Conservation (phyloP, 2,888 invertebrate species). For the Toxonevra muliebris region DNA sequence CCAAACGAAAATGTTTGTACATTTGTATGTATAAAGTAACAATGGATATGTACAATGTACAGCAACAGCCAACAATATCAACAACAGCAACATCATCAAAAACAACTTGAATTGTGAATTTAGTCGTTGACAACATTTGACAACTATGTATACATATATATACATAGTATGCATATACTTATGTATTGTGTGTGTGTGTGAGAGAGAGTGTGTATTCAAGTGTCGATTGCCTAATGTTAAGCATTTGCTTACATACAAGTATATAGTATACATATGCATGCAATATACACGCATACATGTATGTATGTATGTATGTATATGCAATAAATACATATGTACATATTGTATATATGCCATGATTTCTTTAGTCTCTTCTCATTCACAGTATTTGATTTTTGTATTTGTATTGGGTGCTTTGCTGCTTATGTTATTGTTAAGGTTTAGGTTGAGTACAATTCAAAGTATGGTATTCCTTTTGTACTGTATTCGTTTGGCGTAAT, state of each 20-base stretch:
- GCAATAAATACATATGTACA: too few relatives aligned
- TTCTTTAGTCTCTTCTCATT: too few relatives aligned
- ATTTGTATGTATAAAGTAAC: too few relatives aligned
- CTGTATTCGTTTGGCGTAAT: too few relatives aligned
- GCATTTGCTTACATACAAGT: constrained; percentile 10
- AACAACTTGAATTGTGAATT: neutral
- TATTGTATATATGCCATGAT: too few relatives aligned
- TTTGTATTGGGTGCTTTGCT: too few relatives aligned
- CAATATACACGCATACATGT: too few relatives aligned
- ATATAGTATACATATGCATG: neutral
- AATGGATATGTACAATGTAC: neutral
- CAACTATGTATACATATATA: neutral
- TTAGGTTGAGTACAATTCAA: too few relatives aligned
- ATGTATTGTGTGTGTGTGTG: neutral
- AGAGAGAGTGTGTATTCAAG: constrained; percentile 14
- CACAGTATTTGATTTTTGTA: too few relatives aligned
- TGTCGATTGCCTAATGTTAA: constrained; percentile 29
- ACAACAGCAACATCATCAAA: neutral
- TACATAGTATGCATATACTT: neutral
- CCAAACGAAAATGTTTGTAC: neutral
- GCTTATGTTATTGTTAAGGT: too few relatives aligned
- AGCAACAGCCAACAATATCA: neutral
- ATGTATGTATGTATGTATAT: too few relatives aligned
- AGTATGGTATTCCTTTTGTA: too few relatives aligned
- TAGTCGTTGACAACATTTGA: neutral